Base-by-base conservation (phyloP, 2,113 vertebrate species). In the Xiphophorus maculatus region DNA sequence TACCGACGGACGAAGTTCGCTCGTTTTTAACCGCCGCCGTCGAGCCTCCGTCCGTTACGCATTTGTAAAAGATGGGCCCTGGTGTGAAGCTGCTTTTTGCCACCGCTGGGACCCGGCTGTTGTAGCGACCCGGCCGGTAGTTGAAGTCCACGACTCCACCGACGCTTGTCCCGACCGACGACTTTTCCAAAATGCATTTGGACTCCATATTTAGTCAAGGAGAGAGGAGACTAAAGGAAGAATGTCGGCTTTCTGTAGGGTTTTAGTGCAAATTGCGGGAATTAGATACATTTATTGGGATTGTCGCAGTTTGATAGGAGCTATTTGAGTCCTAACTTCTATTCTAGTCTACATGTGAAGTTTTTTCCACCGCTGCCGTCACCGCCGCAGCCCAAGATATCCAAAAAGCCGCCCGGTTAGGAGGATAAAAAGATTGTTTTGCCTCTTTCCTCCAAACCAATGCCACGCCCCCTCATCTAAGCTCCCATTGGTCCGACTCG, bases 351-450 rank as follows among this genome's bases (percentile, higher is more conserved):
- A 91, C 83, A 85, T 90, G 76, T 79, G 83, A 86, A 80, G 83
- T 89, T 89, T 58, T 58, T 86, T 51, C 74, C 79, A 44, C 71
- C 78, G 35, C 71, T 48, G 62, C 76, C 81, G 25, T 78, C 82
- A 58, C 80, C 74, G 71, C 83, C 74, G 74, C 77, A 66, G 79
- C 73, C 87, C 81, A 79, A 80, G 84, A 86, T 79, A 75, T 88
- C 81, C 84, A 86, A 85, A 91, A 90, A 91, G 89, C 91, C 91
- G 81, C 88, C 93, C 91, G 93, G 93, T 93, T 85, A 84, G 84
- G 70, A 84, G 87, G 86, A 92, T 88, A 90, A 92, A 92, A 89
- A 87, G 84, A 93, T 94, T 94, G 93, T 95, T 95, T 95, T 95
- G 94, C 93, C 93, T 94, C 91, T 93, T 94, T 92, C 84, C 90